Evolutionary conservation across 1,140 invertebrate species (phyloP), one percentile per base, ranked within the genome.

Genomic region (Muscidifurax raptorellus): DNA sequence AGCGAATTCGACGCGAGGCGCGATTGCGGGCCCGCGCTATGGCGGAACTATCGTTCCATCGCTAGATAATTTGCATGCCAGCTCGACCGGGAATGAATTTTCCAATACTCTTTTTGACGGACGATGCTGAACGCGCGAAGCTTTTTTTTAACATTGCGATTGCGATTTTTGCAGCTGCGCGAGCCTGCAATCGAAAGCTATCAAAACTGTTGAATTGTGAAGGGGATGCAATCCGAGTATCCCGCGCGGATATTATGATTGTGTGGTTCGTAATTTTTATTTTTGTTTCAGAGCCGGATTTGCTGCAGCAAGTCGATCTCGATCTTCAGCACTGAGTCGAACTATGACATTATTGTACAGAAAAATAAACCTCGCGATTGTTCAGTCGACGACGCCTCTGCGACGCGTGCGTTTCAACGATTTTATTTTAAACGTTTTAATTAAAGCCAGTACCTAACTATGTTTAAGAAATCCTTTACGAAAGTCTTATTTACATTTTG

Each of bases 251-350:
- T 12, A 15, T 22, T 30, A 75, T 28, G 5, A 18, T 22, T 4
- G 3, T 13, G 36, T 71, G 67, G 2, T 2, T 32, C 13, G 36
- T 44, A 10, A 25, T 22, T 67, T 78, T 75, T 78, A 12, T 88
- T 64, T 88, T 80, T 89, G 85, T 93, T 92, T 86, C 90, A 93
- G 92, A 93, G 74, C 91, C 92, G 78, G 92, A 93, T 88, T 88
- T 93, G 28, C 85, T 93, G 86, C 91, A 92, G 44, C 91, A 91
- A 87, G 91, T 93, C n/a, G 92, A 93, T 82, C 90, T 93, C 82
- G 92, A 93, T 81, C 83, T 91, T 59, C 52, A 59, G 7, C 91
- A 90, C 52, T 92, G 87, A 90, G 67, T 69, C 74, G 32, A 66
- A 15, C 0, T 28, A 79, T 27, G 47, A 52, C 44, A 30, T 59